Evolutionary conservation across 2,797 vertebrate species (phyloP).

Genomic region (Triplophysa bombifrons): DNA sequence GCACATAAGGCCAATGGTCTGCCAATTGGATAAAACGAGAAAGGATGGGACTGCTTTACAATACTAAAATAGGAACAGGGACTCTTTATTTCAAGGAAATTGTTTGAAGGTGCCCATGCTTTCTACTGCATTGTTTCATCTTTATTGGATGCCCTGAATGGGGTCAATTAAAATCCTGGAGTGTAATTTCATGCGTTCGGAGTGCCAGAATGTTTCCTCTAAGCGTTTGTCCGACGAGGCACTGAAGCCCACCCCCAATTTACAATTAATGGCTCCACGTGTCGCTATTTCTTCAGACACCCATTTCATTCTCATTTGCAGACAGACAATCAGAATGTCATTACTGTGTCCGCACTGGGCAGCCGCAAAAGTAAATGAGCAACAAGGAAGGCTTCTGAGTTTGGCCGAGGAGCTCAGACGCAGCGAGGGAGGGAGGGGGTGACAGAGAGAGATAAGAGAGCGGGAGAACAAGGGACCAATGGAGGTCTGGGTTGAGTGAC

Average conservation of each 20-base stretch:
- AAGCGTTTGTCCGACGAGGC: slow-evolving; percentile 69
- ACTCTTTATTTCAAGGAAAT: slow-evolving; percentile 66
- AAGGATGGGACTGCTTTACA: slow-evolving; percentile 64
- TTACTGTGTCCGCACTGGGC: slow-evolving; percentile 91
- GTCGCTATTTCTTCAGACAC: slow-evolving; percentile 84
- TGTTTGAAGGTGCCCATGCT: slow-evolving; percentile 71
- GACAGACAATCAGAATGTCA: slow-evolving; percentile 98
- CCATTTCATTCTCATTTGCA: slow-evolving; percentile 99
- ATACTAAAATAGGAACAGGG: slow-evolving; percentile 63
- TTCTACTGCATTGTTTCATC: slow-evolving; percentile 67
- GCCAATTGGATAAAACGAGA: slow-evolving; percentile 53
- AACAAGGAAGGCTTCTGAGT: slow-evolving; percentile 82
- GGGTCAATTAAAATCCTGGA: slow-evolving; percentile 78
- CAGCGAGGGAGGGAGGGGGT: neutral
- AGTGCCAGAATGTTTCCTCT: slow-evolving; percentile 70
- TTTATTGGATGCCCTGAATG: slow-evolving; percentile 78
- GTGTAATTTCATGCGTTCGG: slow-evolving; percentile 76
- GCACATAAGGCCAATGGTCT: slow-evolving; percentile 44
- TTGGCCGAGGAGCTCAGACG: slow-evolving; percentile 65
- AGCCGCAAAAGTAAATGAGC: slow-evolving; percentile 91
- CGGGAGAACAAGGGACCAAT: slow-evolving; percentile 61
- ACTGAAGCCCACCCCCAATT: slow-evolving; percentile 67
- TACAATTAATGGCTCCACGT: slow-evolving; percentile 79
- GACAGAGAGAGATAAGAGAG: slow-evolving; percentile 45
- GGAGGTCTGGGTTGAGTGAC: slow-evolving; percentile 44